Base-by-base conservation (phyloP, 2,888 invertebrate genomes). In the Protonemura montana region DNA sequence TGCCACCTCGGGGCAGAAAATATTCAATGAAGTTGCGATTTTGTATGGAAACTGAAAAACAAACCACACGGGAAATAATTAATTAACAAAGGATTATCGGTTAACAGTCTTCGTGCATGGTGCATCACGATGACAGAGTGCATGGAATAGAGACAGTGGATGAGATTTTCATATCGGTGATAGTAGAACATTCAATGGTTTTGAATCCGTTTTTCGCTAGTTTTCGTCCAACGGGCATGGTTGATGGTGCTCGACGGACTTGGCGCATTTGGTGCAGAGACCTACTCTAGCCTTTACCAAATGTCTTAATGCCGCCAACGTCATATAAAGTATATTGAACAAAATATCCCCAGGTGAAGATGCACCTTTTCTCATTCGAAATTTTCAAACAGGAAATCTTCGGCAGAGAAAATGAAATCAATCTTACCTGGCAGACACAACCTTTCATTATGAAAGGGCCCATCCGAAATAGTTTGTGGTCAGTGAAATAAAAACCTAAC, bases 1-100 rank as follows among this genome's bases (percentile, higher is more conserved):
- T 35, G 10, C 35, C 10, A 35, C 35, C 35, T 10, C 59, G 7
- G 59, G 7, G 7, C 21, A 10, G 21, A 59, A 41, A 5, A 41
- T 5, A 59, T 59, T 59, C 21, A 59, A 59, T 7, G 59, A 10
- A 10, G 21, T 2, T 21, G 59, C 21, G 59, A 59, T 21, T 59
- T 13, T 59, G 59, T 10, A 59, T 59, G 59, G 42, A 83, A 84
- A 84, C 76, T 84, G 84, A 84, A 84, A 84, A 59, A 84, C 84
- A 28, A 76, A 76, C 84, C 84, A 28, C 27, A 76, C 84, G 29
- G 3, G 30, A n/a, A 84, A 84, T 84, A 84, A 84, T 84, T 84
- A 76, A 84, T 76, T 84, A 59, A 84, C 84, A 28, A 26, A 27
- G 84, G 84, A 59, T 84, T 84, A 84, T 76, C 84, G 84, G 84